Evolutionary conservation across 2,113 vertebrate genomes (phyloP).

Genomic region (Amazona guildingii): DNA sequence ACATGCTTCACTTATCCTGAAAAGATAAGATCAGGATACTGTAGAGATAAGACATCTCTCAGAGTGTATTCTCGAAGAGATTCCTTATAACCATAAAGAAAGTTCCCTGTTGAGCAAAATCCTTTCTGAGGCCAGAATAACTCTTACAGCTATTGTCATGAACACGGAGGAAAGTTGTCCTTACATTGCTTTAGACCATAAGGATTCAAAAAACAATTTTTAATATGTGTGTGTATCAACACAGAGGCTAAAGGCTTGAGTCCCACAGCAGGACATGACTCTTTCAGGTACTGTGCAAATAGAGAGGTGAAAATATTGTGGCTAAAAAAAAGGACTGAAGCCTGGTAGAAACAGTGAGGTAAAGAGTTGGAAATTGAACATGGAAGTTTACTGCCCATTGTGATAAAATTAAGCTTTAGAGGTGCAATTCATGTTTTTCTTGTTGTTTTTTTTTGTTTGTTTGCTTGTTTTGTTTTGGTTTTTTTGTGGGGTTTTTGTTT

Average conservation of each 20-base stretch:
- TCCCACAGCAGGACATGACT: neutral
- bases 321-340: neutral
- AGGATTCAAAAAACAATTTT: neutral
- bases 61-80: neutral
- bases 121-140: neutral
- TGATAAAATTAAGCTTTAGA: neutral
- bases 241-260: neutral
- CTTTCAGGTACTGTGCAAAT: neutral
- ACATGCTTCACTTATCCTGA: neutral
- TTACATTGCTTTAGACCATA: neutral
- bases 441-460: neutral
- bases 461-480: too few relatives aligned
- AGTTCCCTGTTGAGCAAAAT: neutral
- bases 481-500: too few relatives aligned
- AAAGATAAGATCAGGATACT: neutral
- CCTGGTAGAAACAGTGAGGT: neutral
- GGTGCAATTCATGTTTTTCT: neutral
- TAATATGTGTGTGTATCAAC: neutral
- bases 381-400: neutral
- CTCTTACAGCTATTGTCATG: fast-evolving
- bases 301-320: neutral
- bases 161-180: neutral
- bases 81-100: neutral
- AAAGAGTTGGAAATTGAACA: neutral
- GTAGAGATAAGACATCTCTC: neutral